These are phyloP conservation scores for Ictalurus furcatus DNA, from an alignment of 2,113 vertebrate species.

Conservation along the genomic window DNA sequence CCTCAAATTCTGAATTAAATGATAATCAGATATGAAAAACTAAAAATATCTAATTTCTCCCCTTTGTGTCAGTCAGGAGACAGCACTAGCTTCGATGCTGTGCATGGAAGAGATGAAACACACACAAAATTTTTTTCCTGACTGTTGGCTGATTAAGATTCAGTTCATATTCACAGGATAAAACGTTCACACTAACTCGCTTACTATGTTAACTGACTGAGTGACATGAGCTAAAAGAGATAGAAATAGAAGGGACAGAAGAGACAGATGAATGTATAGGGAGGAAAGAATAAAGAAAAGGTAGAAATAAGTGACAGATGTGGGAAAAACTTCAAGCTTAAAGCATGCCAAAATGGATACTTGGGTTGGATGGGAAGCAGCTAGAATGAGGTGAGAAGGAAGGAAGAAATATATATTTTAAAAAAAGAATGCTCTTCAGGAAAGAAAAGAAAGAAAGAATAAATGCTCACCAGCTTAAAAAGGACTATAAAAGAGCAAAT, in stretches of 20 bases:
- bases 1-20: constrained; percentile 67
- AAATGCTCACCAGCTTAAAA: constrained; percentile 18
- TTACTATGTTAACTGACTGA: constrained; percentile 44
- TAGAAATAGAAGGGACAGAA: constrained; percentile 1
- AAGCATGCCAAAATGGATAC: constrained; percentile 1
- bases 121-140: not conserved
- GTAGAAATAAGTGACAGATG: constrained; percentile 2
- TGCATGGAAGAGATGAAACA: constrained; percentile 12
- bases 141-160: constrained; percentile 44
- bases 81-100: constrained; percentile 40
- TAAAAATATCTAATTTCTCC: constrained; percentile 69
- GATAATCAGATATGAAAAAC: constrained; percentile 72
- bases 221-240: constrained; percentile 28
- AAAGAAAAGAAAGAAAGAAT: not conserved
- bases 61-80: constrained; percentile 65
- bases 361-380: not conserved
- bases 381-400: constrained; percentile 11
- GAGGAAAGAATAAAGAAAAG: not conserved
- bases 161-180: constrained; percentile 46
- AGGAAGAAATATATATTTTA: not conserved
- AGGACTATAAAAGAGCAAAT: constrained; percentile 28
- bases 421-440: not conserved
- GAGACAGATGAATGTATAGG: not conserved
- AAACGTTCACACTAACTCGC: constrained; percentile 45
- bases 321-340: not conserved